These are phyloP conservation scores for Fratercula arctica DNA, from an alignment of 2,797 vertebrate species.

Conservation along the genomic window DNA sequence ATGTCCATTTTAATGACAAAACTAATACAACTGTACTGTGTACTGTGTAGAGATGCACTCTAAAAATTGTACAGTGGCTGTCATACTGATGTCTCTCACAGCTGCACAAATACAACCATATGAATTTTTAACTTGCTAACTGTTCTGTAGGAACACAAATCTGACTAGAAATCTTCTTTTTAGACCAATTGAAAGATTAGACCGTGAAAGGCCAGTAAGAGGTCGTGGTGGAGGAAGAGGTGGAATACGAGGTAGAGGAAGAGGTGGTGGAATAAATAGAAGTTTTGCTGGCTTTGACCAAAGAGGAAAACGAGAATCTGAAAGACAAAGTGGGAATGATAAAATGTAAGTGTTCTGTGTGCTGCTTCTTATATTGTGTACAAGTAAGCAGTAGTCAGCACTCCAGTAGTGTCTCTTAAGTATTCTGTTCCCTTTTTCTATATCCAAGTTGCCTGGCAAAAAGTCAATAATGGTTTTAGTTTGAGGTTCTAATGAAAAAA, in stretches of 20 bases:
- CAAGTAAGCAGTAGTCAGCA: background rate
- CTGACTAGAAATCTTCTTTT: slow-evolving; percentile 1
- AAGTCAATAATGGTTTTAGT: background rate
- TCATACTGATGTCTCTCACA: background rate
- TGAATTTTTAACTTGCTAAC: background rate
- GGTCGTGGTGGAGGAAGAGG: slow-evolving; percentile 76
- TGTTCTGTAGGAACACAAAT: background rate
- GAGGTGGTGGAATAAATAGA: slow-evolving; percentile 76
- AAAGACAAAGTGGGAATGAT: slow-evolving; percentile 83
- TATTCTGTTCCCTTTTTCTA: background rate
- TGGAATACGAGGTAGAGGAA: slow-evolving; percentile 73
- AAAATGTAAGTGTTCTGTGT: slow-evolving; percentile 72
- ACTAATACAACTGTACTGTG: background rate
- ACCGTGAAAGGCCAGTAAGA: slow-evolving; percentile 72
- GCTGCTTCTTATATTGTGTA: background rate
- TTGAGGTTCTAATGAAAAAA: background rate
- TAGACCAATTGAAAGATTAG: slow-evolving; percentile 72
- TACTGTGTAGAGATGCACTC: background rate
- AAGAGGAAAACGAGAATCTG: slow-evolving; percentile 86
- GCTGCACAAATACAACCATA: background rate
- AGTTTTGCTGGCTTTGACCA: slow-evolving; percentile 77
- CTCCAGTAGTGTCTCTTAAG: background rate
- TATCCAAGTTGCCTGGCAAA: background rate
- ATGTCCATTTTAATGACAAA: background rate
- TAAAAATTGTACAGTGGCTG: background rate